phyloP scores from a whole-genome alignment of 2,888 invertebrate genomes.

The Lycaena phlaeas region DNA sequence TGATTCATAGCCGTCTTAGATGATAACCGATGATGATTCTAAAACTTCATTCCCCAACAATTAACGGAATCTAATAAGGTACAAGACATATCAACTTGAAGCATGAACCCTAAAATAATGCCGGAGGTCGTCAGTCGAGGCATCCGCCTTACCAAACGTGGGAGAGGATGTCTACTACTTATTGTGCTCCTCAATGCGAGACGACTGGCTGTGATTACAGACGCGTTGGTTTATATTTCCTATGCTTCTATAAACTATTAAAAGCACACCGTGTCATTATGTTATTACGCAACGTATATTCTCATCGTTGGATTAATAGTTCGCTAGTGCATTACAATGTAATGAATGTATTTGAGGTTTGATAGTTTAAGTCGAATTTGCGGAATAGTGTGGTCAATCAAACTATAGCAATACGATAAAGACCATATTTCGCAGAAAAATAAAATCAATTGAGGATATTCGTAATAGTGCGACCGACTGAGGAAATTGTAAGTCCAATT shows the following conservation, averaged over 20 bases:
- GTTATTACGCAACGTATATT: conserved; percentile 7
- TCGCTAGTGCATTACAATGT: neutral
- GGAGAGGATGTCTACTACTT: conserved; percentile 66
- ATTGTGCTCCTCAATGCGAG: conserved; percentile 70
- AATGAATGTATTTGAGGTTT: neutral
- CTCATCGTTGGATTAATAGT: conserved; percentile 2
- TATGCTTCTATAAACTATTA: conserved; percentile 20
- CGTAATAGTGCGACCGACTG: too few relatives aligned
- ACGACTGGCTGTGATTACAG: conserved; percentile 45
- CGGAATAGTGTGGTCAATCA: too few relatives aligned
- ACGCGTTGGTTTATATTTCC: conserved; percentile 30
- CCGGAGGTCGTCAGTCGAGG: conserved; percentile 57
- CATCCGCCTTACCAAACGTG: conserved; percentile 63
- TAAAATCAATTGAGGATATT: too few relatives aligned
- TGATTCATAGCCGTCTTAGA: too few relatives aligned
- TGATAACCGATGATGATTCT: too few relatives aligned
- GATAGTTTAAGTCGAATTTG: too few relatives aligned
- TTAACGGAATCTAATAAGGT: neutral
- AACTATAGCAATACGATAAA: too few relatives aligned
- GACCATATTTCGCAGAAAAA: too few relatives aligned
- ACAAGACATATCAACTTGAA: too few relatives aligned
- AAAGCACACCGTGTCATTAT: conserved; percentile 11
- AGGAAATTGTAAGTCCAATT: too few relatives aligned
- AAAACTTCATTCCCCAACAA: too few relatives aligned
- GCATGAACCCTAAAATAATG: conserved; percentile 25